Evolutionary conservation across 2,888 invertebrate genomes (phyloP), one percentile per base, ranked within the genome.

Genomic region (Trisateles emortualis): DNA sequence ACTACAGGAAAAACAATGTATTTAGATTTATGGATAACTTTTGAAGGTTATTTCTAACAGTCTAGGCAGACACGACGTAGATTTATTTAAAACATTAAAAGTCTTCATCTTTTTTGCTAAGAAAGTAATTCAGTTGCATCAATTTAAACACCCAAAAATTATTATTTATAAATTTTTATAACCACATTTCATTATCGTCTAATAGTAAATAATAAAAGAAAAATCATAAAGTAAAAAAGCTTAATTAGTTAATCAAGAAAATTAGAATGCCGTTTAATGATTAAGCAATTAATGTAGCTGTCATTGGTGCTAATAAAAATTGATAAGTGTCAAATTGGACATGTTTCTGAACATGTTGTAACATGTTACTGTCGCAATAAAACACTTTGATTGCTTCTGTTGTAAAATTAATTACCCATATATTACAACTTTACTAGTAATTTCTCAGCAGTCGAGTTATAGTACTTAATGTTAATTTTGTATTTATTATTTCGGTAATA

Each of bases 361-460:
- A 54, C 39, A 39, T n/a, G 36, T 48, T 55, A 38, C 40, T 59
- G 58, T 46, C 36, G 59, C 33, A 50, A 69, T 72, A 72, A 64
- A 69, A 58, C 59, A 47, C 30, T 54, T 42, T 59, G 57, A 72
- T 69, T 65, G 70, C 72, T 58, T 58, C 66, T 32, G 72, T 56
- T 69, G 67, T 69, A 72, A 69, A 65, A 53, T 65, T 59, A 69
- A 69, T 69, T 57, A 61, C 47, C 48, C 43, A 51, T 68, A 47
- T 52, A 64, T 68, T 72, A 64, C 41, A n/a, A n/a, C n/a, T n/a
- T n/a, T 45, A 50, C 52, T 54, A 46, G 55, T 59, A 61, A 44
- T 22, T 46, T 52, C 51, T 52, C 45, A 24, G 46, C 48, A n/a
- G n/a, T n/a, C n/a, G n/a, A n/a, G n/a, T 32, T 44, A 49, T 33